Conservation (phyloP, 2,113 vertebrate species). For the Eubucco bourcierii region DNA sequence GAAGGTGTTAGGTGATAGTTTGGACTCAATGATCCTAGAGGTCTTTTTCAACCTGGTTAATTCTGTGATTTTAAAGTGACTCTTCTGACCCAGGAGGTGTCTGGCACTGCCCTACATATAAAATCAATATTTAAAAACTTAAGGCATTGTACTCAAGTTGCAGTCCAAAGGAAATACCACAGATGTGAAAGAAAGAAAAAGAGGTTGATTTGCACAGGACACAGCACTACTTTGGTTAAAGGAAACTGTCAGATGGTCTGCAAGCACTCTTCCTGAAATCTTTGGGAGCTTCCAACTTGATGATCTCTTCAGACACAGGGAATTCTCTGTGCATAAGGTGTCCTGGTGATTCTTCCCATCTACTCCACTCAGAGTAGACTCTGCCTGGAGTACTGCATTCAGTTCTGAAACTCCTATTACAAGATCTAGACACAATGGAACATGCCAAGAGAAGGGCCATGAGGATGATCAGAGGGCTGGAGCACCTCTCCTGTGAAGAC, state of each 20-base stretch:
- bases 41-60: too few species aligned
- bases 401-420: too few species aligned
- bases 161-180: not conserved
- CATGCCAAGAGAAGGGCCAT: too few species aligned
- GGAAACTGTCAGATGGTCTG: not conserved
- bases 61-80: not conserved
- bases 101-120: not conserved
- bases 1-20: too few species aligned
- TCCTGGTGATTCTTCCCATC: not conserved
- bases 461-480: too few species aligned
- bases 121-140: not conserved
- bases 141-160: not conserved
- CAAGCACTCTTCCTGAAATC: not conserved
- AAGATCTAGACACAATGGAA: too few species aligned
- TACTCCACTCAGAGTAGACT: too few species aligned
- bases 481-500: too few species aligned
- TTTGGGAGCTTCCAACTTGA: not conserved
- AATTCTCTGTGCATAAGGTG: not conserved
- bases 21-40: too few species aligned
- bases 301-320: not conserved
- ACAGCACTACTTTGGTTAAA: not conserved
- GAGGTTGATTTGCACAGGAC: not conserved
- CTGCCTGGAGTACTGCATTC: too few species aligned
- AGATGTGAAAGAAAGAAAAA: not conserved
- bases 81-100: not conserved